Base-by-base conservation (phyloP, 2,797 vertebrate genomes). In the Halcyon leucocephala region DNA sequence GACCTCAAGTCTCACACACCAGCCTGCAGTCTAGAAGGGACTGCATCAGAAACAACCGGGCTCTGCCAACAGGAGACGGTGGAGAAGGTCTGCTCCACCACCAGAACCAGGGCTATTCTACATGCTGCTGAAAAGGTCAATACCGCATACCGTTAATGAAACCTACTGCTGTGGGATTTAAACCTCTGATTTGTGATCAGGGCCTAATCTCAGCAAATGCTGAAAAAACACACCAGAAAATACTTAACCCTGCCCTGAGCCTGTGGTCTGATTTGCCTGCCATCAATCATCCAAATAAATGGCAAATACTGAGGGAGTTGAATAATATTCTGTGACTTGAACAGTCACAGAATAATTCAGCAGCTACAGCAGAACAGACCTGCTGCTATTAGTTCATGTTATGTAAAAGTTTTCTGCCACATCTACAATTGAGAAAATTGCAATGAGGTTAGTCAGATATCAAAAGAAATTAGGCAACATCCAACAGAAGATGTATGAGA, bases 371-470 rank as follows among this genome's bases (percentile, higher is more conserved):
- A 82, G 44, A 86, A 64, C 10, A 83, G 81, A 37, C 42, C 24
- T 42, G 21, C 44, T 91, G 37, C 73, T 89, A 69, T 73, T 79
- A 90, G 77, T 72, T 93, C 61, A 52, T 29, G 52, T 88, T 95
- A 94, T 3, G 18, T 77, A 86, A 57, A 93, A 93, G 55, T 82
- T 90, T 93, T 51, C 57, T 80, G 73, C 70, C 73, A 77, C 55
- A 90, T 90, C 62, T 80, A 49, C n/a, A 66, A 1, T 0, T 65
- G 69, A 86, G 76, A 41, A 93, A 93, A 85, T 51, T 60, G 51
- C 89, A 91, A 82, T 82, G 52, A 91, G 88, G 61, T 95, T 89
- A 90, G 91, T 95, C 96, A 95, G 88, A 7, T 82, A 92, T 93
- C 95, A 92, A 80, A 95, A 95, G 74, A 92, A 84, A 95, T 94